phyloP scores from a whole-genome alignment of 2,113 vertebrate species.

The Corythoichthys intestinalis region DNA sequence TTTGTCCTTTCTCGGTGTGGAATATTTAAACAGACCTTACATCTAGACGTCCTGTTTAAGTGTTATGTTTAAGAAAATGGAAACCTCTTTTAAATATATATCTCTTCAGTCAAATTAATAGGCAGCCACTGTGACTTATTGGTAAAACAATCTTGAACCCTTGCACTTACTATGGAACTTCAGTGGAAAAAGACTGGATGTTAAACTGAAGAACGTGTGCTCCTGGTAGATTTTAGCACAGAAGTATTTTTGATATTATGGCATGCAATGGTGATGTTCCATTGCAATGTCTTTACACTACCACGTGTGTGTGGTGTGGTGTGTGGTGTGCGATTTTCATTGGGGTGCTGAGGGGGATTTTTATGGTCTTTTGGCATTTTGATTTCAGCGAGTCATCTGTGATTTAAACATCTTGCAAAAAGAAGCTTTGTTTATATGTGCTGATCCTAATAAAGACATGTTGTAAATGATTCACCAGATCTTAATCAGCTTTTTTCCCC shows the following conservation, averaged over 20 bases:
- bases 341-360: no score
- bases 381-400: not conserved
- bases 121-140: conserved; percentile 26
- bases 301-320: not conserved
- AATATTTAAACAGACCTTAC: conserved; percentile 14
- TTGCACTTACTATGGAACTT: conserved; percentile 35
- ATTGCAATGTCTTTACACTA: conserved; percentile 34
- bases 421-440: conserved; percentile 15
- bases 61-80: conserved; percentile 13
- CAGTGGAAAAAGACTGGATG: conserved; percentile 29
- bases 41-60: not conserved
- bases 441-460: not conserved
- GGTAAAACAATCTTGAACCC: conserved; percentile 35
- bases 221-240: conserved; percentile 46
- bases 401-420: conserved; percentile 13
- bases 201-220: conserved; percentile 45
- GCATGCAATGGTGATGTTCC: conserved; percentile 28
- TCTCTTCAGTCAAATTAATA: conserved; percentile 26
- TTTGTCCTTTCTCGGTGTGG: not conserved
- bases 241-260: conserved; percentile 37
- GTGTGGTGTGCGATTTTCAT: no score
- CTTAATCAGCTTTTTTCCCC: not conserved
- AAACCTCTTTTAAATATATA: conserved; percentile 4
- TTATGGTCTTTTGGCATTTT: no score
- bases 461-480: not conserved